Conservation (phyloP, 2,797 vertebrate species). For the Aldrovandia affinis region DNA sequence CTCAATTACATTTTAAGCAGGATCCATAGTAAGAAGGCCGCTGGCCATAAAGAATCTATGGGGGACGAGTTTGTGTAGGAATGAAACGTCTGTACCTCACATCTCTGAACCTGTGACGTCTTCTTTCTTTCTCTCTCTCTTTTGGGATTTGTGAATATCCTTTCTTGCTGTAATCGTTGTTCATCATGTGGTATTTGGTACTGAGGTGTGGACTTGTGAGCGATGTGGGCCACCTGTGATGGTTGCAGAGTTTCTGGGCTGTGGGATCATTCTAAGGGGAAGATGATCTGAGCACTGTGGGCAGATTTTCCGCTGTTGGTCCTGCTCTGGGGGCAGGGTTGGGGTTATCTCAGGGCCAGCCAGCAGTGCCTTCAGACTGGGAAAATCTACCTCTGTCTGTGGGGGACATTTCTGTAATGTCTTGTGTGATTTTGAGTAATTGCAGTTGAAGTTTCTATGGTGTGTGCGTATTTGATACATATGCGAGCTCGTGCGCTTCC, state of each 20-base stretch:
- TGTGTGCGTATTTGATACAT: not conserved
- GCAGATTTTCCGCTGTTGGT: not conserved
- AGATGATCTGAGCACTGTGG: not conserved
- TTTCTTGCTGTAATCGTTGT: not conserved
- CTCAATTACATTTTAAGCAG: slow-evolving; percentile 2
- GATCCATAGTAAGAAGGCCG: not conserved
- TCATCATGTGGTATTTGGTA: not conserved
- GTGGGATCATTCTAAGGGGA: not conserved
- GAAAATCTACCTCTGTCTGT: not conserved
- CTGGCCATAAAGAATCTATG: not conserved
- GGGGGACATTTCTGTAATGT: not conserved
- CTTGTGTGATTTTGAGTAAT: not conserved
- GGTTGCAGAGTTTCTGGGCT: not conserved
- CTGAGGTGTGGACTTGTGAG: not conserved
- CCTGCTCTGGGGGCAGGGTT: not conserved
- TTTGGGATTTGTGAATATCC: not conserved
- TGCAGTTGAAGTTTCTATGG: not conserved
- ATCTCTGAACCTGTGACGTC: not conserved
- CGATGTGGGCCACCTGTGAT: not conserved
- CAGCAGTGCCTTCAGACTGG: not conserved
- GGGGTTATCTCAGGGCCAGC: not conserved
- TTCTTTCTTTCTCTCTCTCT: not conserved
- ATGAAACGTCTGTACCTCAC: not conserved
- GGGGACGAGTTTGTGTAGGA: not conserved
- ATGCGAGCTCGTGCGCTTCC: slow-evolving; percentile 12